Evolutionary conservation across 2,888 invertebrate species (phyloP).

Genomic region (Papilio gigon): DNA sequence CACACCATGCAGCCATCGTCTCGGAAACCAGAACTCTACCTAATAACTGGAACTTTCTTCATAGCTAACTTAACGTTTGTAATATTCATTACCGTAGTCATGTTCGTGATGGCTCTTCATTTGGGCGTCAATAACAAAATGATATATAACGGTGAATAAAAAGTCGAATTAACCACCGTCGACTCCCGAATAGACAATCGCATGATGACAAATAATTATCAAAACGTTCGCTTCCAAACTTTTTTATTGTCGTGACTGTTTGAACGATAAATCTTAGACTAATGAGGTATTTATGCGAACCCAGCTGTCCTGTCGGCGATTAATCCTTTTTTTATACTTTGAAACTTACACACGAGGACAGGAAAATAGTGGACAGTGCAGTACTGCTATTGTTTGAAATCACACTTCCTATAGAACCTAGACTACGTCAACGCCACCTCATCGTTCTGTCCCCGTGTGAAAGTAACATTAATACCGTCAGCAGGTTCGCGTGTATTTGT

Average conservation of each 20-base stretch:
- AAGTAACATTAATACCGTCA: slow-evolving; percentile 7
- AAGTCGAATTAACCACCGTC: slow-evolving; percentile 68
- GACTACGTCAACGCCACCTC: no score
- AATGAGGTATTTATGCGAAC: slow-evolving; percentile 81
- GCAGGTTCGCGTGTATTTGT: slow-evolving; percentile 26
- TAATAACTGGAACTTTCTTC: not conserved
- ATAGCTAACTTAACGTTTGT: not conserved
- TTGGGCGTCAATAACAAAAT: slow-evolving; percentile 78
- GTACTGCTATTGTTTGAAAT: not conserved
- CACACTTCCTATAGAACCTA: no score
- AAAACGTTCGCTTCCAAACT: slow-evolving; percentile 71
- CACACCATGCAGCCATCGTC: no score
- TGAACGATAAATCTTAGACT: slow-evolving; percentile 76
- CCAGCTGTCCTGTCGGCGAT: slow-evolving; percentile 73
- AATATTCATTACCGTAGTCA: slow-evolving; percentile 40
- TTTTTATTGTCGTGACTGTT: slow-evolving; percentile 80
- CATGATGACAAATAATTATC: slow-evolving; percentile 82
- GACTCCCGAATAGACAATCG: slow-evolving; percentile 77
- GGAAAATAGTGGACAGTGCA: not conserved
- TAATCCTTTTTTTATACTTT: slow-evolving; percentile 64
- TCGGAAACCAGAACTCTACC: no score
- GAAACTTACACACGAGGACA: not conserved
- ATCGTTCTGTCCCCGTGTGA: slow-evolving; percentile 7
- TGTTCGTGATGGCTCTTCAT: slow-evolving; percentile 75
- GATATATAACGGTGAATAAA: slow-evolving; percentile 76